phyloP scores from a whole-genome alignment of 92 coral and sea anemone genomes.

The Hydrozoanthus gracilis region DNA sequence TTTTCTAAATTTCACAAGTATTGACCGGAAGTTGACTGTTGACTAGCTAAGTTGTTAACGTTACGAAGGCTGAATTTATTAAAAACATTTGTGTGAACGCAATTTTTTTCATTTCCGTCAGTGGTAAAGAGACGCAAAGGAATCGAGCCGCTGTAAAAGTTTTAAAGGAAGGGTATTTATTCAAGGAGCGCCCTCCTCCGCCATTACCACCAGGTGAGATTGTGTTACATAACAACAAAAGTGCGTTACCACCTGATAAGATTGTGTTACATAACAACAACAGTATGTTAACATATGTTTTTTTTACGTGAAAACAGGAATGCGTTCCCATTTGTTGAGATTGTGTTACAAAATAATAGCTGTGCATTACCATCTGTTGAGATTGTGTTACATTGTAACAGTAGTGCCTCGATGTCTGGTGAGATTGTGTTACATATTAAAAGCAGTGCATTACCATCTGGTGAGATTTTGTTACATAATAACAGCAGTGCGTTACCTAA shows the following conservation, averaged over 20 bases:
- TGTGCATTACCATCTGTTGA: too few species aligned
- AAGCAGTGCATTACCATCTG: too few species aligned
- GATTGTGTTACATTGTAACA: too few species aligned
- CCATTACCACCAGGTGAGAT: conserved; percentile 58
- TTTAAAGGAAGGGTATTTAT: conserved; percentile 57
- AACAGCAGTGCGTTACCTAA: too few species aligned
- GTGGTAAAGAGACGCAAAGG: conserved; percentile 57
- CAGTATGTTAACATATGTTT: neutral
- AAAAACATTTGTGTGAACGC: neutral
- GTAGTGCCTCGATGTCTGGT: conserved; percentile 46
- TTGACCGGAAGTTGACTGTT: too few species aligned
- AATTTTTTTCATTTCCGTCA: neutral
- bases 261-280: too few species aligned
- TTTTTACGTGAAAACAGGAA: neutral
- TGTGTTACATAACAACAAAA: too few species aligned
- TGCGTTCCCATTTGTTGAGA: too few species aligned
- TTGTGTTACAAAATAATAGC: too few species aligned
- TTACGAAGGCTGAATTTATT: neutral
- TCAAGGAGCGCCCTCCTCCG: conserved; percentile 63
- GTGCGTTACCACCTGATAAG: too few species aligned
- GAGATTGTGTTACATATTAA: neutral
- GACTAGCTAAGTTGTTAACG: neutral
- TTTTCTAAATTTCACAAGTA: too few species aligned
- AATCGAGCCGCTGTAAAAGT: conserved; percentile 67
- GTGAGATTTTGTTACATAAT: too few species aligned